Conservation (phyloP, 2,113 vertebrate genomes). For the Nothocercus julius region DNA sequence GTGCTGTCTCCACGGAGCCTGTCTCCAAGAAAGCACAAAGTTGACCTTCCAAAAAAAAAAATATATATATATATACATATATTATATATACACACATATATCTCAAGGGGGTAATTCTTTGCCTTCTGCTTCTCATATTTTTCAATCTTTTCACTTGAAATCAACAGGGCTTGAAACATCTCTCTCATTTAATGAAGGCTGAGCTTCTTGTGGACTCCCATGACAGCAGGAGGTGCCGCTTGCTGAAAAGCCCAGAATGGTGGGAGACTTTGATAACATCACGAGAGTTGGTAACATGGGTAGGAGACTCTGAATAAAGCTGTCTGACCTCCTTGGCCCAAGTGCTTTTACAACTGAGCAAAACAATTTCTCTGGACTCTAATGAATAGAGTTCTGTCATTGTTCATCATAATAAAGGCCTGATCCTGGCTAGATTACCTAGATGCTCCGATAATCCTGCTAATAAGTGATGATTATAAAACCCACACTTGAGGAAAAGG, state of each 20-base stretch:
- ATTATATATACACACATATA: not conserved
- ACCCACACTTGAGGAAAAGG: conserved; percentile 52
- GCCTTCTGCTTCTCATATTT: conserved; percentile 47
- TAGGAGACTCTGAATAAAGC: conserved; percentile 68
- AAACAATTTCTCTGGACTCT: conserved; percentile 70
- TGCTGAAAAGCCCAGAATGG: conserved; percentile 56
- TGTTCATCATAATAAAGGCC: conserved; percentile 71
- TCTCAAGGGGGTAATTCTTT: conserved; percentile 40
- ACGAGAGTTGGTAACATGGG: conserved; percentile 65
- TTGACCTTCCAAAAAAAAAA: not conserved
- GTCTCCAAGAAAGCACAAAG: not conserved
- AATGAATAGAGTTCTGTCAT: conserved; percentile 70
- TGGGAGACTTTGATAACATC: conserved; percentile 67
- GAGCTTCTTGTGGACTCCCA: conserved; percentile 61
- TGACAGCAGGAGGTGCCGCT: conserved; percentile 70
- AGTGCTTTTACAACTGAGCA: conserved; percentile 65
- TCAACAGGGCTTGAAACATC: conserved; percentile 62
- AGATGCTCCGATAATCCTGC: conserved; percentile 56
- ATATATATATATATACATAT: not conserved
- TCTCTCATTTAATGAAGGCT: conserved; percentile 57
- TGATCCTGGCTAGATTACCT: conserved; percentile 62
- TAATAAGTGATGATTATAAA: conserved; percentile 69
- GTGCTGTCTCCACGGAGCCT: not conserved
- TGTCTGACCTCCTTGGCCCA: conserved; percentile 67
- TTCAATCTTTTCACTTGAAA: conserved; percentile 57